Evolutionary conservation across 1,140 invertebrate species (phyloP), one percentile per base, ranked within the genome.

Genomic region (Hylaeus volcanicus): DNA sequence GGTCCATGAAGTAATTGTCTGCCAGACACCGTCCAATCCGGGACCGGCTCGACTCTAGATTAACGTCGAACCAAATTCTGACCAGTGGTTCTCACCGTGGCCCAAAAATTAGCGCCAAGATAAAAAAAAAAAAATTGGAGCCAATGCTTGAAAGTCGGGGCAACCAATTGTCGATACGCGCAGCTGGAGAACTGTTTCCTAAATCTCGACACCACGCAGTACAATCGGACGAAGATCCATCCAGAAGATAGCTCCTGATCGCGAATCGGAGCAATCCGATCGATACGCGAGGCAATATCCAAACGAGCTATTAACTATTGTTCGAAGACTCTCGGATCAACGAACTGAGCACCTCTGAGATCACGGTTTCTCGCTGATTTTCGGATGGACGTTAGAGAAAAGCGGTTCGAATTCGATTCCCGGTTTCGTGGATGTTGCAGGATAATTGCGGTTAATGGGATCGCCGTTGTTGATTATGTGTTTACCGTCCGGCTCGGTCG

Each of bases 1-100:
- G 89, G 90, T 91, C 90, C 86, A 81, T 78, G 82, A 81, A 91
- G 89, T 91, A 92, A 92, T 92, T 91, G 90, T 92, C 91, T 91
- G 89, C 89, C 87, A 88, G 86, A 90, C 85, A 89, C 81, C 88
- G 84, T 79, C 88, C 90, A 86, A 89, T 91, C 89, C 88, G 66
- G 72, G 74, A 43, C 74, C 76, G 71, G 72, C 71, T 84, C 79
- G 81, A 66, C 71, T 84, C 77, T 77, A 82, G 82, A 85, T 90
- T 88, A 90, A 88, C 84, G 88, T 87, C 87, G 85, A 85, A 89
- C 84, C 80, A 83, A 88, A 90, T 89, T 90, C 84, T 82, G 80
- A 45, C 41, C 89, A 88, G 88, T 88, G 90, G 79, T 86, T 91
- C 90, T 91, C 90, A 90, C 78, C 72, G 56, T 0, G 45, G 8